Percentiles rank a stretch among this genome's conserved stretches.
Conservation (phyloP, 2,113 vertebrate genomes). For the Brachyhypopomus gauderio region DNA sequence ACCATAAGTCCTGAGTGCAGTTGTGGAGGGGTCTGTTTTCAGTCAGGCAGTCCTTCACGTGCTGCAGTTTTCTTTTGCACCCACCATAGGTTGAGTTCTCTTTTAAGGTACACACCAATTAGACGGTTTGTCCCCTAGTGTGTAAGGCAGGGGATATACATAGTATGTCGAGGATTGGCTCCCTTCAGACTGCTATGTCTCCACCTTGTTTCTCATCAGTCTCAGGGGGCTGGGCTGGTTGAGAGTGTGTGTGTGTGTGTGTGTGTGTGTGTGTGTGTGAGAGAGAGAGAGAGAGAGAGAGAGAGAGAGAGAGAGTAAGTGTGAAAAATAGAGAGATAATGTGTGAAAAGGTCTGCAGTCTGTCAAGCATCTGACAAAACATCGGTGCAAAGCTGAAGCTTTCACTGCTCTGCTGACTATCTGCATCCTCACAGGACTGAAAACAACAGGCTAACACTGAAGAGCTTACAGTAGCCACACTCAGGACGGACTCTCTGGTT, state of each 20-base stretch:
- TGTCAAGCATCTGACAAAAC: background rate
- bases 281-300: too few relatives aligned
- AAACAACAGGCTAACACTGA: slow-evolving; percentile 74
- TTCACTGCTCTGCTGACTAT: slow-evolving; percentile 12
- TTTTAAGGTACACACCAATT: slow-evolving; percentile 34
- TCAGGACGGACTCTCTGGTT: slow-evolving; percentile 85
- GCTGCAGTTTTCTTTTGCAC: slow-evolving; percentile 7
- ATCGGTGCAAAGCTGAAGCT: slow-evolving; percentile 8
- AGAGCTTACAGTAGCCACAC: slow-evolving; percentile 74
- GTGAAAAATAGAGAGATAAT: background rate
- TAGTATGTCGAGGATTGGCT: slow-evolving; percentile 33
- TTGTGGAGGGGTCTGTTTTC: too few relatives aligned
- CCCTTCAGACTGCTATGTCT: slow-evolving; percentile 35
- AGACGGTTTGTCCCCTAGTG: slow-evolving; percentile 35
- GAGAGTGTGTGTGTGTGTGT: slow-evolving; percentile 13
- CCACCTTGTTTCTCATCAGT: slow-evolving; percentile 26
- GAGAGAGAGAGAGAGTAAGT: background rate
- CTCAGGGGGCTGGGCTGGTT: slow-evolving; percentile 27
- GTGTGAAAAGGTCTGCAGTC: background rate
- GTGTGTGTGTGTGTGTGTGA: too few relatives aligned
- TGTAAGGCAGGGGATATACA: slow-evolving; percentile 35
- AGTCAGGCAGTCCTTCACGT: background rate
- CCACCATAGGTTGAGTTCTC: background rate
- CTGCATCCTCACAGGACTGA: slow-evolving; percentile 65
- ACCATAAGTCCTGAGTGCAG: too few relatives aligned